These are phyloP conservation scores for Nyctereutes procyonoides DNA, from an alignment of 2,113 vertebrate species.

Conservation along the genomic window DNA sequence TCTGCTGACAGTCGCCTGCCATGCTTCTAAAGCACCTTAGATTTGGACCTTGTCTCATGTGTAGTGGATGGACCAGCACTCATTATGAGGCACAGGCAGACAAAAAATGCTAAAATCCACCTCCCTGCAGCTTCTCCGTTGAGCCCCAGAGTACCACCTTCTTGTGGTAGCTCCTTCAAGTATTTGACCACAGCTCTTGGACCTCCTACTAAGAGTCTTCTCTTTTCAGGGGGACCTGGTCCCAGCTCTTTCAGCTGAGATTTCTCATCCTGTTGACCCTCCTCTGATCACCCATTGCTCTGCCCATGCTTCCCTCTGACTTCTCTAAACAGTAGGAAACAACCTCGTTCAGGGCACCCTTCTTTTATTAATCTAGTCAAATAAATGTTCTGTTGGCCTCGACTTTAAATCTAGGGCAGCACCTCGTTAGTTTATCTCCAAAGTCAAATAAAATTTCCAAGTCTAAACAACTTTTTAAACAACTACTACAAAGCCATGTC, in stretches of 20 bases:
- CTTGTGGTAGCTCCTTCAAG: not conserved
- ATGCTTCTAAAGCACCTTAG: not conserved
- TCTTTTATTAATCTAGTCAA: not conserved
- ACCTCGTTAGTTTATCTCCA: not conserved
- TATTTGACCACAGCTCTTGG: not conserved
- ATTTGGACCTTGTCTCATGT: not conserved
- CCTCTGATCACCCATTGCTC: not conserved
- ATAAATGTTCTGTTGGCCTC: not conserved
- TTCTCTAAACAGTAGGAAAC: not conserved
- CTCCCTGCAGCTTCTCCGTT: not conserved
- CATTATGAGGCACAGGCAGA: not conserved
- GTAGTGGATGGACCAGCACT: not conserved
- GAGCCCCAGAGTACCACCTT: not conserved
- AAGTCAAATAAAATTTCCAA: not conserved
- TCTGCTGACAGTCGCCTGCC: too few species aligned
- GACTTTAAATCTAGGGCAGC: not conserved
- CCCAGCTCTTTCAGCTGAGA: not conserved
- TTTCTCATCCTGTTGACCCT: not conserved
- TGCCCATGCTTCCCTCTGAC: not conserved
- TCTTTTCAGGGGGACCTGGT: not conserved
- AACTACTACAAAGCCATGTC: not conserved
- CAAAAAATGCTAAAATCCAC: not conserved
- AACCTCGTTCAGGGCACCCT: too few species aligned
- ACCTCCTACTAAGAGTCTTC: not conserved
- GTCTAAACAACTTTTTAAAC: not conserved